A percentile compares a stretch with the other conserved stretches of the same genome.
Conservation (phyloP, 2,113 vertebrate species). For the human region GRCh38 chr15:47525501-47526000, state of each 20-base stretch:
- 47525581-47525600: slow-evolving; percentile 15
- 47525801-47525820: background rate
- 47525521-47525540: background rate
- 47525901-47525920: background rate
- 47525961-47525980: background rate
- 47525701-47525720: background rate
- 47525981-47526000: accelerated
- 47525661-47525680: background rate
- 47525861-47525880: background rate
- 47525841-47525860: background rate
- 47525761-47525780: background rate
- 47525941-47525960: background rate
- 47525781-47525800: background rate
- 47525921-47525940: background rate
- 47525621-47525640: background rate
- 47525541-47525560: background rate
- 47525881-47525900: background rate
- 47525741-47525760: background rate
- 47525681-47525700: background rate
- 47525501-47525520: background rate
- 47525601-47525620: background rate
- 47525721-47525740: background rate
- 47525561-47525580: background rate
- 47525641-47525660: background rate
- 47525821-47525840: background rate